phyloP scores from a whole-genome alignment of 1,140 invertebrate species.

The Bombus soroeensis region DNA sequence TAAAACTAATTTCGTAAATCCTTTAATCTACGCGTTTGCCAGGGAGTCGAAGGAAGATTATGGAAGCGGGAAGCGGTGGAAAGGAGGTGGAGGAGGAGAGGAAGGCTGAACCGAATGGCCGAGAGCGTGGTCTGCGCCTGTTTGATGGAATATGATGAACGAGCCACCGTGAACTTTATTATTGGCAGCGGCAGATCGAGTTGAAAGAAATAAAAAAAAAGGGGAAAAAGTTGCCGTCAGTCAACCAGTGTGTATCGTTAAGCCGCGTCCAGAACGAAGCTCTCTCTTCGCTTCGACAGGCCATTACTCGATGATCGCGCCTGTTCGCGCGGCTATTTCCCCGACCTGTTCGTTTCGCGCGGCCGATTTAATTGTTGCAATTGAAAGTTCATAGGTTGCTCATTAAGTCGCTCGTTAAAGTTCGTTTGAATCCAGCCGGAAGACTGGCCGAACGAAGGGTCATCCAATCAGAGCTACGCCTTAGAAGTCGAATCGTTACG shows the following conservation, averaged over 20 bases:
- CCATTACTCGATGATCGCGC: constrained; percentile 19
- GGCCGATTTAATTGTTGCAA: constrained; percentile 41
- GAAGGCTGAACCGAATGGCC: constrained; percentile 52
- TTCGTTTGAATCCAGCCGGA: constrained; percentile 29
- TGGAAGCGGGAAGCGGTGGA: neutral
- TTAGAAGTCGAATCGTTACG: constrained; percentile 50
- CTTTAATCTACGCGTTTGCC: constrained; percentile 71
- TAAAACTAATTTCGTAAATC: constrained; percentile 73
- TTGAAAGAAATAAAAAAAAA: constrained; percentile 47
- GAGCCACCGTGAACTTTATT: constrained; percentile 70
- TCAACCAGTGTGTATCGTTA: constrained; percentile 52
- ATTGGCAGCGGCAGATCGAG: constrained; percentile 66
- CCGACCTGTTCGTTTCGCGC: neutral
- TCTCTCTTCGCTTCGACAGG: constrained; percentile 30
- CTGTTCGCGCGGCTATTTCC: constrained; percentile 8
- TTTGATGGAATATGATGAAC: constrained; percentile 78
- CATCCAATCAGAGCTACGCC: constrained; percentile 48
- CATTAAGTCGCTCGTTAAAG: constrained; percentile 54
- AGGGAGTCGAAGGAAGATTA: constrained; percentile 58
- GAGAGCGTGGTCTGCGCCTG: constrained; percentile 52
- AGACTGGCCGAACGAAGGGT: constrained; percentile 24
- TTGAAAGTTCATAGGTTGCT: constrained; percentile 38
- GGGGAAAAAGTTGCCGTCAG: constrained; percentile 27
- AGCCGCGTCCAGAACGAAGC: constrained; percentile 46
- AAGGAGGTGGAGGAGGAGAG: neutral